These are phyloP conservation scores for Pachypsylla venusta DNA, from an alignment of 1,140 invertebrate species.

Conservation along the genomic window DNA sequence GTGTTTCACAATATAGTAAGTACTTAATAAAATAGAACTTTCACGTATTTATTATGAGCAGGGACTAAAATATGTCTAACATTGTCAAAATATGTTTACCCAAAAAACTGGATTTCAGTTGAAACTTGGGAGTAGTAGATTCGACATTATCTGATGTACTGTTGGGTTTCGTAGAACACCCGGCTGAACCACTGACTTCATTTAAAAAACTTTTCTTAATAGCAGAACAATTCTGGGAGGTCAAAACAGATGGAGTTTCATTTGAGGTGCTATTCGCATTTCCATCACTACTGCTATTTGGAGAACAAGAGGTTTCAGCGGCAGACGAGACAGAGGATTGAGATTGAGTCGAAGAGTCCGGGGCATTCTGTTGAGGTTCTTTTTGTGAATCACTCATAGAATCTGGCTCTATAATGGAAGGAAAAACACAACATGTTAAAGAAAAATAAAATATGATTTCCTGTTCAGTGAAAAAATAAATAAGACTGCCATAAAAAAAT, in stretches of 20 bases:
- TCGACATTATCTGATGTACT: slow-evolving; percentile 5
- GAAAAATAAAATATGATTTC: too few species aligned
- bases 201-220: slow-evolving; percentile 6
- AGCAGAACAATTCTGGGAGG: slow-evolving; percentile 5
- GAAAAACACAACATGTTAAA: too few species aligned
- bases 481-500: too few species aligned
- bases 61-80: too few species aligned
- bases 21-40: too few species aligned
- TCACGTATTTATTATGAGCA: too few species aligned
- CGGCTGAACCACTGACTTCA: slow-evolving; percentile 2
- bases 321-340: neutral
- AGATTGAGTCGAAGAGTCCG: neutral
- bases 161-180: too few species aligned
- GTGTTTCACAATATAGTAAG: too few species aligned
- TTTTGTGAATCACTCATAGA: slow-evolving; percentile 5
- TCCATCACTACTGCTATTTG: neutral
- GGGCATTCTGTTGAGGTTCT: neutral
- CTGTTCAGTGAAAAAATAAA: too few species aligned
- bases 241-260: neutral
- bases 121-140: slow-evolving; percentile 4
- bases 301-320: neutral
- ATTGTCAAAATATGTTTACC: neutral
- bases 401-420: neutral
- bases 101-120: slow-evolving; percentile 1
- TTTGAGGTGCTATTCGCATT: slow-evolving; percentile 3